Evolutionary conservation across 2,888 invertebrate genomes (phyloP).

Genomic region (Serripes groenlandicus): DNA sequence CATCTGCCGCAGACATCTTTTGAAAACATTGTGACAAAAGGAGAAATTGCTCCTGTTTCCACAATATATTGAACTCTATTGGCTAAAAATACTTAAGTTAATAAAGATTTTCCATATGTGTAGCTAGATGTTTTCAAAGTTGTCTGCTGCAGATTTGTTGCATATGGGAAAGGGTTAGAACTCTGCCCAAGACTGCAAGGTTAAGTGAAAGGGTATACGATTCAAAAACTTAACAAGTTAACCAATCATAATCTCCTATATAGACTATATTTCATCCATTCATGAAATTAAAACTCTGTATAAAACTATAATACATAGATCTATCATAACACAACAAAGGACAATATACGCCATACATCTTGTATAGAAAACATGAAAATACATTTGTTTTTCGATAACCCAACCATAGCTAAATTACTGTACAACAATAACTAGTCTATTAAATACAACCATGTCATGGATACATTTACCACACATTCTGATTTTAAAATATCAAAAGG

Average conservation of each 20-base stretch:
- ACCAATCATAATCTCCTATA: not conserved
- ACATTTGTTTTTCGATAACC: not conserved
- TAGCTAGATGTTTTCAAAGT: not conserved
- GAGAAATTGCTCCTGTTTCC: not conserved
- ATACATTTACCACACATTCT: too few species aligned
- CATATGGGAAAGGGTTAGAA: not conserved
- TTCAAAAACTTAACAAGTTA: not conserved
- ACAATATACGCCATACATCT: not conserved
- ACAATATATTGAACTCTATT: not conserved
- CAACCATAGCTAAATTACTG: not conserved
- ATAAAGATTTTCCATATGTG: not conserved
- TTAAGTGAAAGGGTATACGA: not conserved
- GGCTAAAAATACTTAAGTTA: not conserved
- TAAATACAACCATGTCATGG: too few species aligned
- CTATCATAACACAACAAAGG: not conserved
- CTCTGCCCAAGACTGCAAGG: not conserved
- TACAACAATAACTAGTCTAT: not conserved
- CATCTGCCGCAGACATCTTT: not conserved
- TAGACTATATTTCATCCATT: not conserved
- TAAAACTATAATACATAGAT: conserved; percentile 18
- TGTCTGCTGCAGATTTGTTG: not conserved
- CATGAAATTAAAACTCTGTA: conserved; percentile 5
- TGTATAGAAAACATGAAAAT: conserved; percentile 4
- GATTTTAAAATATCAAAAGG: too few species aligned
- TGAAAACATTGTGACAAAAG: not conserved